Percentiles rank a stretch among this genome's conserved stretches.
Evolutionary conservation across 2,797 vertebrate genomes (phyloP).

Genomic region (Caiman crocodilus): DNA sequence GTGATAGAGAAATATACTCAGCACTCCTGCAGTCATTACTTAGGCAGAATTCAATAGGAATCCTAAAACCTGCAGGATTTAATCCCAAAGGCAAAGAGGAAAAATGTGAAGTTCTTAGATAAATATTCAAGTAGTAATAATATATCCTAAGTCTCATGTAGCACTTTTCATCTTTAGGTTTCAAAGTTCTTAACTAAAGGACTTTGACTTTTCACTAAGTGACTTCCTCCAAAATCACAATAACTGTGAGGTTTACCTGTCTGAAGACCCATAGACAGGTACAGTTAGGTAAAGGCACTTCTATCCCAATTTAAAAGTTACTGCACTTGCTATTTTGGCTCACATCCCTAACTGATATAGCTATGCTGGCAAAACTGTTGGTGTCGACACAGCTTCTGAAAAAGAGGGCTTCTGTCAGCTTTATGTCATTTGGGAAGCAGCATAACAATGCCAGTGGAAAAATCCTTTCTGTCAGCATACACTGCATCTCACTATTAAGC

Average conservation of each 20-base stretch:
- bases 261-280: background rate
- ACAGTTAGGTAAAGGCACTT: too few relatives aligned
- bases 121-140: background rate
- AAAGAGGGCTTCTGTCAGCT: too few relatives aligned
- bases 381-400: too few relatives aligned
- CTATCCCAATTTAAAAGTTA: too few relatives aligned
- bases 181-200: slow-evolving; percentile 1
- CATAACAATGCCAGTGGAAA: too few relatives aligned
- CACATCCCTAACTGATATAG: too few relatives aligned
- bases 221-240: background rate
- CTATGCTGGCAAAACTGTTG: too few relatives aligned
- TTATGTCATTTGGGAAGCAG: too few relatives aligned
- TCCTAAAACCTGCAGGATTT: background rate
- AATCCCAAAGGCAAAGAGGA: background rate
- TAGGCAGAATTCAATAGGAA: background rate
- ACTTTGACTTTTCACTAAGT: background rate
- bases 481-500: too few relatives aligned
- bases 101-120: background rate
- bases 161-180: background rate
- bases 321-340: too few relatives aligned
- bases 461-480: too few relatives aligned
- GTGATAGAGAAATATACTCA: background rate
- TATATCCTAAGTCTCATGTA: background rate
- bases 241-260: background rate
- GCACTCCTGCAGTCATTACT: background rate